Base-by-base conservation (phyloP, 2,888 invertebrate genomes). In the Epinotia nisella region DNA sequence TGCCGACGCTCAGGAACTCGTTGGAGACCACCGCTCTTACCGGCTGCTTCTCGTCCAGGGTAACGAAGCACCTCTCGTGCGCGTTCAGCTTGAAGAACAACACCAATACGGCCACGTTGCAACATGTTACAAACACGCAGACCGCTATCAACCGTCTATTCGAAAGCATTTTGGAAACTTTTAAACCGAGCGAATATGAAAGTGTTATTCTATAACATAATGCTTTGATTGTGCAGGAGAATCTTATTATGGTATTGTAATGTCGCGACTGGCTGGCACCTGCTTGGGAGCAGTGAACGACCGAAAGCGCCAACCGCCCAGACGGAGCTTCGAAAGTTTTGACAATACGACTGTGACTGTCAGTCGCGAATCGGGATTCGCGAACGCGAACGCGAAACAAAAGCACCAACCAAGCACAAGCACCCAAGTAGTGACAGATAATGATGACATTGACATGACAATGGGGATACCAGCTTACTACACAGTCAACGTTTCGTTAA, bases 1-100 rank as follows among this genome's bases (percentile, higher is more conserved):
- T 92, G 15, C 95, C 95, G 68, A 95, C 84, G 69, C 95, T 95
- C 15, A 95, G 84, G 80, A 94, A 95, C 76, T 90, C 87, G 21
- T 94, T 88, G 1, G 94, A 94, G 62, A 94, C 77, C 1, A 83
- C 74, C 3, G 81, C 75, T n/a, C 76, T 77, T 67, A 86, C 84
- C 59, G 81, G 76, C 77, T 90, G 90, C 51, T 88, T 77, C 75
- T 90, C 86, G 65, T 86, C 81, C 62, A 93, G 88, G 1, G 89
- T 88, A 74, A 91, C 80, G 73, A 80, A 89, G 76, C 87, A 91
- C 76, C 80, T 86, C 71, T 90, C 88, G 15, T 87, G 87, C 15
- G 85, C 83, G 71, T 88, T 87, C 71, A 88, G 90, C 79, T 85
- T 88, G 51, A 90, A 87, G 78, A 90, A 92, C 67, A 92, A 61